These are phyloP conservation scores for Scrobipalpa atriplicella DNA, from an alignment of 2,888 invertebrate genomes.

Conservation along the genomic window DNA sequence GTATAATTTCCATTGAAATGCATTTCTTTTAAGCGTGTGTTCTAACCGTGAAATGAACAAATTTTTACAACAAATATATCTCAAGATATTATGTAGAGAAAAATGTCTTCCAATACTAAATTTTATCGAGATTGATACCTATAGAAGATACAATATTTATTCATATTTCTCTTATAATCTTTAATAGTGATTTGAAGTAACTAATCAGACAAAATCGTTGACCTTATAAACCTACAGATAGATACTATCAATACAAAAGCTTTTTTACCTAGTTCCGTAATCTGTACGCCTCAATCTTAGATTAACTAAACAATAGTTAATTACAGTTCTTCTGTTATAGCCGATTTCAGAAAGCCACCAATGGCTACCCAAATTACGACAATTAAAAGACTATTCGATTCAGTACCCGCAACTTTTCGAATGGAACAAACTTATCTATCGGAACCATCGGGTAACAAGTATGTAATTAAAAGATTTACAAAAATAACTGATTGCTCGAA, in stretches of 20 bases:
- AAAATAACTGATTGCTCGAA: slow-evolving; percentile 30
- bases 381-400: slow-evolving; percentile 48
- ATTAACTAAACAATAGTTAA: slow-evolving; percentile 25
- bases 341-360: slow-evolving; percentile 19
- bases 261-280: slow-evolving; percentile 17
- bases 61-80: too few relatives aligned
- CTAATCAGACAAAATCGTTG: slow-evolving; percentile 1
- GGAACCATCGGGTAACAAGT: slow-evolving; percentile 4
- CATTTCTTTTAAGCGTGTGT: too few relatives aligned
- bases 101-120: too few relatives aligned
- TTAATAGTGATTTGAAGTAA: neutral
- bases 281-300: slow-evolving; percentile 19
- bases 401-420: slow-evolving; percentile 37
- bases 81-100: too few relatives aligned
- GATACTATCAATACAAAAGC: slow-evolving; percentile 16
- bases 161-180: too few relatives aligned
- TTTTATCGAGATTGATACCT: too few relatives aligned
- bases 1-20: neutral
- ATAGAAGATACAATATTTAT: too few relatives aligned
- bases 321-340: slow-evolving; percentile 21
- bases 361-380: slow-evolving; percentile 31
- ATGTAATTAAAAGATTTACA: slow-evolving; percentile 23
- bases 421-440: slow-evolving; percentile 43
- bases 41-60: too few relatives aligned
- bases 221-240: slow-evolving; percentile 18